A percentile compares a stretch with the other conserved stretches of the same genome.
These are phyloP conservation scores for Epicauta chinensis DNA, from an alignment of 1,140 invertebrate genomes.

Conservation along the genomic window DNA sequence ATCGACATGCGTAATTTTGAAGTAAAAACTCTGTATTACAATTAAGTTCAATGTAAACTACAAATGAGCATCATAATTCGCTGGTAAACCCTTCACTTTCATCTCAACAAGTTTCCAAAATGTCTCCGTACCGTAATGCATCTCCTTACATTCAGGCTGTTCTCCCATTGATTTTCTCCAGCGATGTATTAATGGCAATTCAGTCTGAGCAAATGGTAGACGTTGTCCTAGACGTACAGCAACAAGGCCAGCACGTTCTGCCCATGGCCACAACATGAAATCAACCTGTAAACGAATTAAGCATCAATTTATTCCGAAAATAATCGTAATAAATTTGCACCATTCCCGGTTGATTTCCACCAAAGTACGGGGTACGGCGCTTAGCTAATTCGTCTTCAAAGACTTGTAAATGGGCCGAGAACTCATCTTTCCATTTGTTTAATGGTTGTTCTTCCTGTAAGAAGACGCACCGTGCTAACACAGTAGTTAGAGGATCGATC, in stretches of 20 bases:
- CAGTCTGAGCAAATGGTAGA: conserved; percentile 44
- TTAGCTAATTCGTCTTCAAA: conserved; percentile 61
- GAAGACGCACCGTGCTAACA: conserved; percentile 27
- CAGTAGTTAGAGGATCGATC: conserved; percentile 44
- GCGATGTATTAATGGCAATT: conserved; percentile 35
- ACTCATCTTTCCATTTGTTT: conserved; percentile 28
- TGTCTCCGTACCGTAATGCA: conserved; percentile 33
- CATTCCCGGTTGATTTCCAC: conserved; percentile 65
- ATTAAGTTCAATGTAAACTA: no score
- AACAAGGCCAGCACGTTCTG: conserved; percentile 59
- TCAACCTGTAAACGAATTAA: conserved; percentile 58
- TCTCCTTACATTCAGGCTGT: conserved; percentile 46
- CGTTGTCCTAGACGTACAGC: conserved; percentile 49
- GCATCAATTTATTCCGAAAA: no score
- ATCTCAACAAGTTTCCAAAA: conserved; percentile 32
- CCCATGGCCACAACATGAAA: conserved; percentile 89
- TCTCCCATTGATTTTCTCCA: conserved; percentile 67
- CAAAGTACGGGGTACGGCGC: conserved; percentile 60
- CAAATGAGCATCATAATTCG: no score
- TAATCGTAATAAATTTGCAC: conserved; percentile 34
- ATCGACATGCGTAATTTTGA: no score
- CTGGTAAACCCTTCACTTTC: conserved; percentile 21
- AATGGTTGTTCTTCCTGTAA: conserved; percentile 24
- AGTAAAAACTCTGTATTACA: no score
- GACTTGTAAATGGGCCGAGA: conserved; percentile 50